These are phyloP conservation scores for Pseudochaenichthys georgianus DNA, from an alignment of 2,797 vertebrate species.

Conservation along the genomic window DNA sequence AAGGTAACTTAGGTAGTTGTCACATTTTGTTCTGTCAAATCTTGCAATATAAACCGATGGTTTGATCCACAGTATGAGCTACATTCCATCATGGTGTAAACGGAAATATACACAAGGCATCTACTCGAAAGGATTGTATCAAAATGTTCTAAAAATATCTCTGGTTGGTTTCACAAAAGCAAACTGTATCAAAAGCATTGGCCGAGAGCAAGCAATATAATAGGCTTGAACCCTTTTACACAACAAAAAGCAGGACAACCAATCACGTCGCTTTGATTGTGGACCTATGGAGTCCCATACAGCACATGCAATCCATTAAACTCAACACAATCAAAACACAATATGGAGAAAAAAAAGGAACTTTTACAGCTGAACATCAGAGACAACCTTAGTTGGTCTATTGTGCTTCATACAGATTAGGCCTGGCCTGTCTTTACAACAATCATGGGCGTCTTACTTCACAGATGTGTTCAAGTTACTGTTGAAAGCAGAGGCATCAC, in stretches of 20 bases:
- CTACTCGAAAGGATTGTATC: constrained; percentile 86
- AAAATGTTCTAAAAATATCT: constrained; percentile 88
- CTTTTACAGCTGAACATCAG: constrained; percentile 81
- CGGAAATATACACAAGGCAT: constrained; percentile 86
- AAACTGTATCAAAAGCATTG: constrained; percentile 87
- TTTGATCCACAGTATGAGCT: constrained; percentile 84
- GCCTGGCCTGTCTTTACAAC: constrained; percentile 80
- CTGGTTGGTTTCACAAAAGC: constrained; percentile 87
- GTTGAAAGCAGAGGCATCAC: constrained; percentile 70
- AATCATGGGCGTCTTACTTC: constrained; percentile 77
- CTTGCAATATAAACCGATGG: constrained; percentile 81
- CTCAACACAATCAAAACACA: constrained; percentile 83
- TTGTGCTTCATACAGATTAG: constrained; percentile 85
- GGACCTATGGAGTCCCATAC: constrained; percentile 82
- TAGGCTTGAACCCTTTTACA: constrained; percentile 78
- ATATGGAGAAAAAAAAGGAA: constrained; percentile 72
- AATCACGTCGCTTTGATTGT: constrained; percentile 85
- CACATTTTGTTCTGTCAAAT: constrained; percentile 81
- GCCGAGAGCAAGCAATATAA: constrained; percentile 83
- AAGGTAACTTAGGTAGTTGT: constrained; percentile 83
- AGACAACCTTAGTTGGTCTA: constrained; percentile 82
- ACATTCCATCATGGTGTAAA: constrained; percentile 86
- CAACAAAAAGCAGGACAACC: constrained; percentile 84
- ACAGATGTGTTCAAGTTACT: constrained; percentile 77
- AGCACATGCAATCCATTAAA: constrained; percentile 86